Conservation (phyloP, 1,140 invertebrate species). For the Teleogryllus occipitalis region DNA sequence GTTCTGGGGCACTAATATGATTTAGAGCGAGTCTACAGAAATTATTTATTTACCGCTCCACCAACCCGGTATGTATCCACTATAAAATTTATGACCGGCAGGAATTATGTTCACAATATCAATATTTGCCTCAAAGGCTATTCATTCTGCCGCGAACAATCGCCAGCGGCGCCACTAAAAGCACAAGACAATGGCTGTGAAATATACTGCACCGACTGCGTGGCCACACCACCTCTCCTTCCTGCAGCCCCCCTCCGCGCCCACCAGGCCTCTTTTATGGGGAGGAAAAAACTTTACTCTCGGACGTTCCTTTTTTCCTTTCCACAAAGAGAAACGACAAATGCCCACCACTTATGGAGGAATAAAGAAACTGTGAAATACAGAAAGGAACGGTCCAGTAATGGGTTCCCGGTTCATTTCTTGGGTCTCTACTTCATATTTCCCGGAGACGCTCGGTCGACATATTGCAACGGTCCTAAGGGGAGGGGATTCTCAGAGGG, state of each 20-base stretch:
- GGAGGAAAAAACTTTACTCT: neutral
- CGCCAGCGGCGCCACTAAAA: neutral
- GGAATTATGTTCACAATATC: constrained; percentile 1
- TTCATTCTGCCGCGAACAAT: neutral
- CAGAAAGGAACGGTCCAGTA: neutral
- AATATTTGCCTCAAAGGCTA: neutral
- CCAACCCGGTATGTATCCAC: neutral
- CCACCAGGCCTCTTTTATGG: neutral
- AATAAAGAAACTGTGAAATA: neutral
- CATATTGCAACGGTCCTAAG: too few species aligned
- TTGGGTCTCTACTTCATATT: neutral
- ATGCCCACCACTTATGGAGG: neutral
- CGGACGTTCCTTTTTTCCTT: neutral
- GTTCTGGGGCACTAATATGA: neutral
- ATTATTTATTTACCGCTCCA: neutral
- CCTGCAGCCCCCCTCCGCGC: neutral
- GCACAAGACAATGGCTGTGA: neutral
- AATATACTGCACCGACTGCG: neutral
- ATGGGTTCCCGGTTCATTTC: neutral
- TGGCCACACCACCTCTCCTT: neutral
- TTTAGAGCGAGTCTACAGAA: neutral
- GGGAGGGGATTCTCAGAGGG: too few species aligned
- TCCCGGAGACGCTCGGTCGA: neutral
- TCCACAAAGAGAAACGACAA: neutral
- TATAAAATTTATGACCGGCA: neutral